Conservation (phyloP, 2,113 vertebrate species). For the Turdus rufiventris region DNA sequence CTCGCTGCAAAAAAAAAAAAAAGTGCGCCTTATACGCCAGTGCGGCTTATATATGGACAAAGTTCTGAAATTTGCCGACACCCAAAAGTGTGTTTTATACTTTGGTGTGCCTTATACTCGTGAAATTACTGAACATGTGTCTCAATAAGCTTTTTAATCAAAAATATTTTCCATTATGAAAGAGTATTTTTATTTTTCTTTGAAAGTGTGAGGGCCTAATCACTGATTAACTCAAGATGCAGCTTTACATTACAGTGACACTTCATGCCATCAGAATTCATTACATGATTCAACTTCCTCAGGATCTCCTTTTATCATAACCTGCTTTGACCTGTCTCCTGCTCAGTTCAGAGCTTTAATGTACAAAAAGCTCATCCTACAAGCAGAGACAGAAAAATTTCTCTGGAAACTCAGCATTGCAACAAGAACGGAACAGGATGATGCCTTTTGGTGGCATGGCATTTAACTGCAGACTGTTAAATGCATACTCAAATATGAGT, state of each 20-base stretch:
- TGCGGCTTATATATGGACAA: no score
- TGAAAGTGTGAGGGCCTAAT: not conserved
- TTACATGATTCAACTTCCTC: not conserved
- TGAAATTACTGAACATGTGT: accelerated
- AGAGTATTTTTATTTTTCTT: not conserved
- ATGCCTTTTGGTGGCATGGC: no score
- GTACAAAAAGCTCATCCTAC: not conserved
- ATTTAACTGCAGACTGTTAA: not conserved
- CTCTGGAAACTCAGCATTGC: not conserved
- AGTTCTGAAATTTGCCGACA: no score
- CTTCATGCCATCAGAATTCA: not conserved
- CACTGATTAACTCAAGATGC: not conserved
- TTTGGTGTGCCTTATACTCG: no score
- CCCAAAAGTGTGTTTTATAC: no score
- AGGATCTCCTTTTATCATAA: not conserved
- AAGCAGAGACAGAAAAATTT: not conserved
- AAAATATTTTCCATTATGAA: not conserved
- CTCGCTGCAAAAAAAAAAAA: no score
- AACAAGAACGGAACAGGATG: not conserved
- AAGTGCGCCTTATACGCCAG: no score
- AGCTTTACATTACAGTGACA: not conserved
- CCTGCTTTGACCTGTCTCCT: not conserved
- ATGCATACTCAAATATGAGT: not conserved
- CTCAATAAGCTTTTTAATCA: not conserved
- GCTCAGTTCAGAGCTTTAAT: not conserved